phyloP scores from a whole-genome alignment of 2,113 vertebrate genomes.

The Heliornis fulica region DNA sequence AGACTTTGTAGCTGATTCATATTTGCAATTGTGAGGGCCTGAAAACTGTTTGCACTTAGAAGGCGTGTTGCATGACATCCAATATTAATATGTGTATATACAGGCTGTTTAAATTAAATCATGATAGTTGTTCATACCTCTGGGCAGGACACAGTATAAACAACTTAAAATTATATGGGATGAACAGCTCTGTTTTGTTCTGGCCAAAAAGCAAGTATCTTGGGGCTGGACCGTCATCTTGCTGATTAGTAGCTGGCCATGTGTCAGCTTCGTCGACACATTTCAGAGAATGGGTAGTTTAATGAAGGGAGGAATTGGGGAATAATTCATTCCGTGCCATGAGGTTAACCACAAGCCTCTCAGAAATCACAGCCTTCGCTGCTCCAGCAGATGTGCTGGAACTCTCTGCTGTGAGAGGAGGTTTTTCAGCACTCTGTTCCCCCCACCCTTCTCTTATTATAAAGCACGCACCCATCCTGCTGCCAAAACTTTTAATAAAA shows the following conservation, averaged over 20 bases:
- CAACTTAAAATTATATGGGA: neutral
- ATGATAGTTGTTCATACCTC: neutral
- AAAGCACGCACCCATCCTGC: slow-evolving; percentile 34
- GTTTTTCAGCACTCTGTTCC: slow-evolving; percentile 55
- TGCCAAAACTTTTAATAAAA: slow-evolving; percentile 61
- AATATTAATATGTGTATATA: neutral
- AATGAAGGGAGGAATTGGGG: slow-evolving; percentile 60
- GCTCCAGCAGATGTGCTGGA: slow-evolving; percentile 77
- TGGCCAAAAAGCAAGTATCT: neutral
- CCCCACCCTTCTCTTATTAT: slow-evolving; percentile 8
- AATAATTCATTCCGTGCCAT: slow-evolving; percentile 59
- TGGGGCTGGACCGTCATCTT: neutral
- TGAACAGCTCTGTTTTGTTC: neutral
- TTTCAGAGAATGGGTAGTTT: slow-evolving; percentile 63
- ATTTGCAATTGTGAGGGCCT: neutral
- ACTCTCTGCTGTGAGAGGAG: slow-evolving; percentile 67
- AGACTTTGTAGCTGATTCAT: neutral
- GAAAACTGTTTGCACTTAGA: neutral
- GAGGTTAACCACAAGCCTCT: slow-evolving; percentile 77
- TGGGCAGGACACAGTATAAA: slow-evolving; percentile 11
- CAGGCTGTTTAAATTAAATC: slow-evolving; percentile 32
- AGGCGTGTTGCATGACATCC: neutral
- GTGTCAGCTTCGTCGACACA: slow-evolving; percentile 54
- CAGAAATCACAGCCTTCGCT: slow-evolving; percentile 68
- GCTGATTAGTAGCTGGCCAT: slow-evolving; percentile 45